Conservation (phyloP, 2,888 invertebrate genomes). For the Agrotis ipsilon region DNA sequence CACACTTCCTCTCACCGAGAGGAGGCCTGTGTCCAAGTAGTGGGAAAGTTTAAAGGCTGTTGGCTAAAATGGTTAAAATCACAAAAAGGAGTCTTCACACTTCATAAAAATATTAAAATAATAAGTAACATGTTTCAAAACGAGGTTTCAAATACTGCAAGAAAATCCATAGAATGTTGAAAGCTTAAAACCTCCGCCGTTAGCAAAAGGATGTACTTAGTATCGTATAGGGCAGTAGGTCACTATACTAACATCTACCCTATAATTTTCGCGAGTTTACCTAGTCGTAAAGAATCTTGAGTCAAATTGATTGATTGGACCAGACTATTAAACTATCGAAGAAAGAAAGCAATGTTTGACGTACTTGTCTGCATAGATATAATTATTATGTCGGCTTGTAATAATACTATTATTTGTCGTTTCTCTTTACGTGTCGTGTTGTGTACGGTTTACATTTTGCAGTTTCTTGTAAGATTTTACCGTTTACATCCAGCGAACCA, state of each 20-base stretch:
- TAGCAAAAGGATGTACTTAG: not conserved
- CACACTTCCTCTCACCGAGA: too few species aligned
- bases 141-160: not conserved
- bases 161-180: not conserved
- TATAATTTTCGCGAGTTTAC: slow-evolving; percentile 1
- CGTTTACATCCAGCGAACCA: too few species aligned
- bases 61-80: too few species aligned
- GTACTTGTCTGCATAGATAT: not conserved
- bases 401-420: slow-evolving; percentile 40
- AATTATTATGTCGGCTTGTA: slow-evolving; percentile 11
- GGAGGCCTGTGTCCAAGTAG: too few species aligned
- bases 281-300: not conserved
- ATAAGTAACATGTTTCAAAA: not conserved
- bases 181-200: too few species aligned
- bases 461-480: too few species aligned
- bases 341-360: slow-evolving; percentile 17
- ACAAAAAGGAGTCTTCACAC: too few species aligned
- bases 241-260: not conserved
- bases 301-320: not conserved
- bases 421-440: too few species aligned
- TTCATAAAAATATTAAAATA: not conserved
- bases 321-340: slow-evolving; percentile 4
- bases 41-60: too few species aligned
- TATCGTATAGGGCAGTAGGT: slow-evolving; percentile 5
- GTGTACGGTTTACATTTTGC: slow-evolving; percentile 7